Percentiles rank a stretch among this genome's conserved stretches.
Evolutionary conservation across 2,113 vertebrate species (phyloP).

Genomic region (Garra rufa): DNA sequence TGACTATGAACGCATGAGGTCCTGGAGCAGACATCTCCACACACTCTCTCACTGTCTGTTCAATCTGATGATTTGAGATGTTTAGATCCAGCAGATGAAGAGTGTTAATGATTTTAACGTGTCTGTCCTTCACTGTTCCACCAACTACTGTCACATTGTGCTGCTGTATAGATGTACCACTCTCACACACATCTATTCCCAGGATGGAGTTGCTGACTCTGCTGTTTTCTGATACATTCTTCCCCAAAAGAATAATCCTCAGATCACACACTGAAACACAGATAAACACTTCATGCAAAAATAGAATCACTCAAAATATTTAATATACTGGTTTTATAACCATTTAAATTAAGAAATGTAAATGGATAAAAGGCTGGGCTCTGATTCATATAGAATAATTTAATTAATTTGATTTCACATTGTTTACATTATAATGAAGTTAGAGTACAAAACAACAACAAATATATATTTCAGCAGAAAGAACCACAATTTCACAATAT

Average conservation of each 20-base stretch:
- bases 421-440: too few species aligned
- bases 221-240: background rate
- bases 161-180: background rate
- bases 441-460: too few species aligned
- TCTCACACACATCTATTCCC: conserved; percentile 3
- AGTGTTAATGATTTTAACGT: conserved; percentile 33
- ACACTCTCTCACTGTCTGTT: background rate
- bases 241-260: conserved; percentile 33
- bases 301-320: background rate
- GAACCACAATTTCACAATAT: too few species aligned
- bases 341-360: too few species aligned
- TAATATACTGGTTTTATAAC: background rate
- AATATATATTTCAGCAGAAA: too few species aligned
- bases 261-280: conserved; percentile 5
- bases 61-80: background rate
- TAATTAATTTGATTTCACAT: too few species aligned
- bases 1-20: too few species aligned
- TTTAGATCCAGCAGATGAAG: background rate
- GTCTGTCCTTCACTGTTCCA: conserved; percentile 3
- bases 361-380: too few species aligned
- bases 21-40: too few species aligned
- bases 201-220: conserved; percentile 44
- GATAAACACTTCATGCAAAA: background rate
- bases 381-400: too few species aligned
- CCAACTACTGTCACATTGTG: background rate